A percentile compares a stretch with the other conserved stretches of the same genome.
These are phyloP conservation scores for Hemicentrotus pulcherrimus DNA, from an alignment of 35 echinoderm and acorn worm genomes.

Conservation along the genomic window DNA sequence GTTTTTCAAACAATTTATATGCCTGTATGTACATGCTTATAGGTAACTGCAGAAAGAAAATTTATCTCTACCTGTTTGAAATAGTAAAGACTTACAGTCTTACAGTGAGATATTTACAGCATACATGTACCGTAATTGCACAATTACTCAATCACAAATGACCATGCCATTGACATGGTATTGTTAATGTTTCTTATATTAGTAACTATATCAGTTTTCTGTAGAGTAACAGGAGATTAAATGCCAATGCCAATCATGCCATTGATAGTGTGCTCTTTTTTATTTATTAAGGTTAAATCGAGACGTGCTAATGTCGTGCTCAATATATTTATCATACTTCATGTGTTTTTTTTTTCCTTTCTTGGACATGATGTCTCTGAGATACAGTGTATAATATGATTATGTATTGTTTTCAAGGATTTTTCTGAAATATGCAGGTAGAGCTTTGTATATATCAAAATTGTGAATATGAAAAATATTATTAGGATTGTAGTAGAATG, in stretches of 20 bases:
- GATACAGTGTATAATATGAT: neutral
- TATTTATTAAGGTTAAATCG: neutral
- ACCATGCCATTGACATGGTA: neutral
- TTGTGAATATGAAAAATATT: neutral
- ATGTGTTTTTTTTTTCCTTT: neutral
- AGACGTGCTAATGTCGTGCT: neutral
- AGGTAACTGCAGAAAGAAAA: too few species aligned
- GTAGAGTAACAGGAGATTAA: neutral
- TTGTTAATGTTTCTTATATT: neutral
- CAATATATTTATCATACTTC: neutral
- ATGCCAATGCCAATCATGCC: conserved; percentile 1
- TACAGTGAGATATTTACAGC: too few species aligned
- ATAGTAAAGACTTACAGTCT: too few species aligned
- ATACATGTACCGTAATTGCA: neutral
- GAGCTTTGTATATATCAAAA: neutral
- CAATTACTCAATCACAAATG: neutral
- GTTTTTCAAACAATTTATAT: too few species aligned
- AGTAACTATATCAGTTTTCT: neutral
- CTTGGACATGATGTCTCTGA: neutral
- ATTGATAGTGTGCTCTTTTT: neutral
- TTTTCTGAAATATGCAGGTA: neutral
- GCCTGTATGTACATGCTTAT: too few species aligned
- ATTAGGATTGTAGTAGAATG: neutral
- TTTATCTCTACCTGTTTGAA: too few species aligned
- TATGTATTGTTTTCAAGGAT: neutral